Conservation (phyloP, 2,113 vertebrate species). For the Myanophis thanlyinensis region DNA sequence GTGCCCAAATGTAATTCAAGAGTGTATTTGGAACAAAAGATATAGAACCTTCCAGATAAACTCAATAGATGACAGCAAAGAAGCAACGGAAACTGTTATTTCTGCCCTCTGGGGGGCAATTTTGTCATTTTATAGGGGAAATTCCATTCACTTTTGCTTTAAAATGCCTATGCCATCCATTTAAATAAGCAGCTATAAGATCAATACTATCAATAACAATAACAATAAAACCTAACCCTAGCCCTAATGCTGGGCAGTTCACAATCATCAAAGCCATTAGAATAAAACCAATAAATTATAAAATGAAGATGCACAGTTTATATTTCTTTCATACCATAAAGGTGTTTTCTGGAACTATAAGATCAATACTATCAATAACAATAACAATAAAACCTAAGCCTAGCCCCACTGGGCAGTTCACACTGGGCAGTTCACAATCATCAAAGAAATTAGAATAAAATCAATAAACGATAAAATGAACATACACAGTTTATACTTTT, state of each 20-base stretch:
- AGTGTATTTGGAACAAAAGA: too few species aligned
- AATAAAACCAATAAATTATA: neutral
- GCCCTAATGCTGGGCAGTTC: neutral
- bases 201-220: neutral
- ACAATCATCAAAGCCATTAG: neutral
- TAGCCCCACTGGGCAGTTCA: too few species aligned
- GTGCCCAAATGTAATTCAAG: too few species aligned
- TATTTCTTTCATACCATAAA: neutral
- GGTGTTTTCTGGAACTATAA: neutral
- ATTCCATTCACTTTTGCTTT: neutral
- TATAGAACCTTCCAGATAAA: neutral
- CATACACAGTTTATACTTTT: neutral
- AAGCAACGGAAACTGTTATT: neutral
- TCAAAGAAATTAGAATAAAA: neutral
- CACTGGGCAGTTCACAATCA: neutral
- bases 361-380: too few species aligned
- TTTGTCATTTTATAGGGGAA: neutral
- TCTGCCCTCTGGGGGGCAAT: neutral
- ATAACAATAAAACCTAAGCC: too few species aligned
- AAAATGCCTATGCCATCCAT: too few species aligned
- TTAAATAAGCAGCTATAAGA: neutral
- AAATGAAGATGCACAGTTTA: neutral
- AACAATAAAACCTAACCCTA: too few species aligned
- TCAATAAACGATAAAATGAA: neutral
- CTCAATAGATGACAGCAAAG: neutral